phyloP scores from a whole-genome alignment of 2,888 invertebrate genomes.

The Margaritifera margaritifera region DNA sequence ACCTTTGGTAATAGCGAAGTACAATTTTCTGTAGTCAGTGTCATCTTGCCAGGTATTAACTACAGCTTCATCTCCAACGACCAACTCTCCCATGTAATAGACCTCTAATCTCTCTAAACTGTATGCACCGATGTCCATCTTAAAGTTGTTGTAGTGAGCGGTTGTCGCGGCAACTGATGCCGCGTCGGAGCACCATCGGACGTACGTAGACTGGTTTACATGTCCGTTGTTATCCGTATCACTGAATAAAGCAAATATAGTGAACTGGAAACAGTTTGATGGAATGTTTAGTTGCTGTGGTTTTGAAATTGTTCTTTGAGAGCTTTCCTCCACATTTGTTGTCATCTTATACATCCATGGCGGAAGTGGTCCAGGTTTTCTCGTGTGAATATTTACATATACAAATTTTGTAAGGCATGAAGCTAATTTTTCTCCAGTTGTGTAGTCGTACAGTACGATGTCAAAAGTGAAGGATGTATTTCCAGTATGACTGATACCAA shows the following conservation, averaged over 20 bases:
- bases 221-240: slow-evolving; percentile 37
- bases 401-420: slow-evolving; percentile 31
- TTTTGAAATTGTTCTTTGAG: too few species aligned
- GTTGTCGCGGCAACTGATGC: slow-evolving; percentile 33
- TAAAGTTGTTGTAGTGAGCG: slow-evolving; percentile 24
- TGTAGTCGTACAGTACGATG: slow-evolving; percentile 12
- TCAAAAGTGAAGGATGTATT: slow-evolving; percentile 30
- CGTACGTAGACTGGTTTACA: slow-evolving; percentile 36
- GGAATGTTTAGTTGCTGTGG: slow-evolving; percentile 23
- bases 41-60: slow-evolving; percentile 33
- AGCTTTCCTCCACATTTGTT: too few species aligned
- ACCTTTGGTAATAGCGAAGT: slow-evolving; percentile 10
- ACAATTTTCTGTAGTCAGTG: slow-evolving; percentile 5
- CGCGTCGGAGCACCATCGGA: slow-evolving; percentile 38
- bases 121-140: slow-evolving; percentile 27
- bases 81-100: slow-evolving; percentile 34
- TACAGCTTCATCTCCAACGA: slow-evolving; percentile 23
- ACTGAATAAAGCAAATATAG: slow-evolving; percentile 19
- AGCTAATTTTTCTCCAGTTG: slow-evolving; percentile 15
- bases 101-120: slow-evolving; percentile 18
- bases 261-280: slow-evolving; percentile 15
- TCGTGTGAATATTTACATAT: slow-evolving; percentile 28
- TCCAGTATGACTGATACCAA: slow-evolving; percentile 26
- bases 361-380: slow-evolving; percentile 30
- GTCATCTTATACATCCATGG: slow-evolving; percentile 23